A percentile compares a stretch with the other conserved stretches of the same genome.
Evolutionary conservation across 2,888 invertebrate genomes (phyloP).

Genomic region (Tipula lateralis): DNA sequence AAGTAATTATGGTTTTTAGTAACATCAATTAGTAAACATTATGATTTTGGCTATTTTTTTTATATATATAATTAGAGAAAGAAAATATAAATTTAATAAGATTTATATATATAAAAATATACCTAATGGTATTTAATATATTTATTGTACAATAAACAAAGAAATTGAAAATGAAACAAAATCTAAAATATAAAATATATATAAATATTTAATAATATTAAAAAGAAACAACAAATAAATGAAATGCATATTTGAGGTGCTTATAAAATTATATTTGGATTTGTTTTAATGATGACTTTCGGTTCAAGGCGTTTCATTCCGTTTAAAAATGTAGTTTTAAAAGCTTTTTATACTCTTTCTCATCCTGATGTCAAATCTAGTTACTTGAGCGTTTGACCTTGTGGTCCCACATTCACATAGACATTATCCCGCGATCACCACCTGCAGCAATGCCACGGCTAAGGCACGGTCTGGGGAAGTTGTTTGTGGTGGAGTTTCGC

Average conservation of each 20-base stretch:
- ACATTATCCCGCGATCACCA: too few species aligned
- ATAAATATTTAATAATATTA: not conserved
- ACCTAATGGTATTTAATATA: not conserved
- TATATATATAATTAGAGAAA: not conserved
- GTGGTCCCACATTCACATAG: too few species aligned
- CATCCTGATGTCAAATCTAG: too few species aligned
- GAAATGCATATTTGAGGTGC: not conserved
- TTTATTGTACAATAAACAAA: not conserved
- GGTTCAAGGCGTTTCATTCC: too few species aligned
- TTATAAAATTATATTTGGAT: not conserved
- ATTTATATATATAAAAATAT: not conserved
- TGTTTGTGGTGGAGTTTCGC: too few species aligned
- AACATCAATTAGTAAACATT: not conserved
- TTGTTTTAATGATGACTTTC: not conserved
- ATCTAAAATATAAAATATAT: not conserved
- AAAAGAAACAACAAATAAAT: not conserved
- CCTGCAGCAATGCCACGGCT: too few species aligned
- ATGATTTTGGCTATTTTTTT: not conserved
- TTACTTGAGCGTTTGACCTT: too few species aligned
- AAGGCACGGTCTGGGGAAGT: too few species aligned
- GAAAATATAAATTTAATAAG: not conserved
- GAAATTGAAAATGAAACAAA: not conserved
- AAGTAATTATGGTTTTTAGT: not conserved
- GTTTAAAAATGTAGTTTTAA: too few species aligned
- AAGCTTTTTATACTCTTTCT: too few species aligned